Base-by-base conservation (phyloP, 2,888 invertebrate species). In the Drosophila mettleri region DNA sequence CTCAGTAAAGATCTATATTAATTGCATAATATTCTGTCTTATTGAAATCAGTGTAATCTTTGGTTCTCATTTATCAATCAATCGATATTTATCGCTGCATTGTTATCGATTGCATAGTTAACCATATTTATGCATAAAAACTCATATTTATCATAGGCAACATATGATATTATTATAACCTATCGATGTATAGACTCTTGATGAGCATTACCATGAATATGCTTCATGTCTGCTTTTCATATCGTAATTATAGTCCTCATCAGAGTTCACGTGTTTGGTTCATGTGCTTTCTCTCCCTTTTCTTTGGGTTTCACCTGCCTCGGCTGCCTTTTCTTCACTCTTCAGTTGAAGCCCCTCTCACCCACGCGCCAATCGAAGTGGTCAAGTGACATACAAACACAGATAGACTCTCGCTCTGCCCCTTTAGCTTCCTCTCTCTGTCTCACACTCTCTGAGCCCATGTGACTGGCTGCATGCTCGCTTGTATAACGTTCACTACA, bases 361-460 rank as follows among this genome's bases (percentile, higher is more conserved):
- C 39, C 74, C 74, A 72, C 58, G 58, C 61, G 58, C 53, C 41
- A 54, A 41, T 43, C 68, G 60, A 69, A 66, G 60, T 69, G 78
- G 69, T 78, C 74, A 78, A 76, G 33, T 76, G 74, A 75, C 74
- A 74, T 16, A 74, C 34, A 66, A 70, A 55, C 33, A 51, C 41
- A 58, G 45, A 22, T 31, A 29, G 36, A 41, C 14, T 48, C 33
- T 29, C 34, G 3, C 24, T 55, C 55, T 41, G 6, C 0, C 22
- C n/a, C n/a, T 24, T 8, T n/a, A 1, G 3, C 57, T 4, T 18
- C 33, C 31, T 10, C 27, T 20, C 8, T 29, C 16, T 9, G 12
- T 39, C 14, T 3, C 29, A 10, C 18, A 10, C n/a, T 36, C 16
- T n/a, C 3, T 14, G 22, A 12, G 48, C 10, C 41, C 69, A 78